These are phyloP conservation scores for Buphagus erythrorhynchus DNA, from an alignment of 2,797 vertebrate genomes.

Conservation along the genomic window DNA sequence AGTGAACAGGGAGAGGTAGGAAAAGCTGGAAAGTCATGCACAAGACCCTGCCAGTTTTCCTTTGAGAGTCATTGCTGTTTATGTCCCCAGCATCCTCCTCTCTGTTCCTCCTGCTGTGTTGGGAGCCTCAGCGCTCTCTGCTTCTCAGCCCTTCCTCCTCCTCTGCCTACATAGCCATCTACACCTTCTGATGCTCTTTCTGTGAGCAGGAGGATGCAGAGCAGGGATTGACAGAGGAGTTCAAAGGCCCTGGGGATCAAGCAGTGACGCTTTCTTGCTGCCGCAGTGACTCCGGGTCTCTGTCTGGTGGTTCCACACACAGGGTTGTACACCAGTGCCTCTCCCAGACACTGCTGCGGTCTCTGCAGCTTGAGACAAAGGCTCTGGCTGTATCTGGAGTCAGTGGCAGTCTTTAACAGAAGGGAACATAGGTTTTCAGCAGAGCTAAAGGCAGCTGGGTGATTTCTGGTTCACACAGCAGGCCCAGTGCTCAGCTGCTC, in stretches of 20 bases:
- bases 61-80: not conserved
- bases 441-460: not conserved
- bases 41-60: not conserved
- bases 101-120: not conserved
- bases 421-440: not conserved
- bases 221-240: rapidly evolving
- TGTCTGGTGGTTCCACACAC: not conserved
- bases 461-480: not conserved
- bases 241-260: not conserved
- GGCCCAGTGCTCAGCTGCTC: not conserved
- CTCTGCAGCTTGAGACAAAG: not conserved
- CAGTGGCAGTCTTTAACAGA: not conserved
- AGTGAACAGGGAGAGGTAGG: slow-evolving; percentile 7
- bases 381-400: not conserved
- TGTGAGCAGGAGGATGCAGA: not conserved
- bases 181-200: not conserved
- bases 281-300: not conserved
- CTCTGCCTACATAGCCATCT: not conserved
- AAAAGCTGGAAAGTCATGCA: slow-evolving; percentile 20
- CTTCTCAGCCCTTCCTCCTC: not conserved
- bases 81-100: not conserved
- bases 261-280: not conserved
- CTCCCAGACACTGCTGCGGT: not conserved
- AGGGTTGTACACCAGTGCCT: not conserved
- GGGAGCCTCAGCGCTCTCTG: not conserved